Evolutionary conservation across 2,113 vertebrate species (phyloP).

Genomic region (Dromaius novaehollandiae): DNA sequence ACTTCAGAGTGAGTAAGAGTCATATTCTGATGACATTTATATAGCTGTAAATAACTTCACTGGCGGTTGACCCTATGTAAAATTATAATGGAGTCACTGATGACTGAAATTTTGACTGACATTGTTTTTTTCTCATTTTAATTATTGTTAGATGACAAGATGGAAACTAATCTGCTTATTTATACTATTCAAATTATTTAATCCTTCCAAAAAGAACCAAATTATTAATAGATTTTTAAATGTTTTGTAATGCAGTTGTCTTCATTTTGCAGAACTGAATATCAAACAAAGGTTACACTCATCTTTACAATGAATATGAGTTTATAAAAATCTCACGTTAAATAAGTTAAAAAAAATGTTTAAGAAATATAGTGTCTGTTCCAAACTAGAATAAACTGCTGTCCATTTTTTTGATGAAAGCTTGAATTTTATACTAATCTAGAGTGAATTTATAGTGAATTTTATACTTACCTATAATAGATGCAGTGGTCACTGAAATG

Average conservation of each 20-base stretch:
- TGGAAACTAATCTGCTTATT: background rate
- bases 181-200: background rate
- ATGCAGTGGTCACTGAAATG: background rate
- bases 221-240: background rate
- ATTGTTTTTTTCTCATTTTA: background rate
- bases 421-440: background rate
- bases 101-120: background rate
- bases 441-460: background rate
- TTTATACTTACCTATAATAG: background rate
- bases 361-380: background rate
- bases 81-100: background rate
- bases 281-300: background rate
- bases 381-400: background rate
- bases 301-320: background rate
- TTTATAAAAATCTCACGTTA: background rate
- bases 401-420: background rate
- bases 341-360: background rate
- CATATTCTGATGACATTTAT: background rate
- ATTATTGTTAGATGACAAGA: background rate
- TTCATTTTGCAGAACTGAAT: background rate
- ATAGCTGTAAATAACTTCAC: constrained; percentile 13
- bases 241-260: background rate
- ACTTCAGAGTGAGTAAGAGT: background rate
- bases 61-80: background rate
- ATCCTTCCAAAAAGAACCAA: background rate